These are phyloP conservation scores for Myrmecobius fasciatus DNA, from an alignment of 2,113 vertebrate genomes.

Conservation along the genomic window DNA sequence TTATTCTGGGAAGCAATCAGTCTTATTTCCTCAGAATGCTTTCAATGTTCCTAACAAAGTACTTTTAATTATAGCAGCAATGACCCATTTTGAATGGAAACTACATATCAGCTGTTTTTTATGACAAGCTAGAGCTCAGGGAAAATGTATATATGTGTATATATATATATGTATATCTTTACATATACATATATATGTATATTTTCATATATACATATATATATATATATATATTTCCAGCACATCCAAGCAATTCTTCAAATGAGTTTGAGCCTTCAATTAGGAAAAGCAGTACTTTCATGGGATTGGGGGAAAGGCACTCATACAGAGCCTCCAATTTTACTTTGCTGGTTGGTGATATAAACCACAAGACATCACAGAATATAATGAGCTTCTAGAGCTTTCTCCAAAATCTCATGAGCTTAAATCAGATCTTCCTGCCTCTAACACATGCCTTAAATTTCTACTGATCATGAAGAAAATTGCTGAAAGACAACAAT, in stretches of 20 bases:
- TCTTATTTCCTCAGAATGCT: constrained; percentile 59
- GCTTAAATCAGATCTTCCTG: constrained; percentile 59
- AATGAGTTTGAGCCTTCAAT: constrained; percentile 66
- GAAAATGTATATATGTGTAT: background rate
- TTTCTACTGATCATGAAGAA: constrained; percentile 35
- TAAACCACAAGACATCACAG: constrained; percentile 59
- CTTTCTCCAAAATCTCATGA: constrained; percentile 69
- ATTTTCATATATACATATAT: too few species aligned
- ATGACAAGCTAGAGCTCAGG: constrained; percentile 52
- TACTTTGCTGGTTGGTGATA: constrained; percentile 52
- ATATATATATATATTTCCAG: background rate
- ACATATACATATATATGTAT: too few species aligned
- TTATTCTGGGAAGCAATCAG: constrained; percentile 51
- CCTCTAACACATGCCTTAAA: constrained; percentile 47
- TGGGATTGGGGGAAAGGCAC: background rate
- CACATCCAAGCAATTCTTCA: constrained; percentile 71
- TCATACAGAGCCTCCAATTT: constrained; percentile 66
- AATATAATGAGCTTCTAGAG: constrained; percentile 71
- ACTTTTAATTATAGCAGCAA: constrained; percentile 44
- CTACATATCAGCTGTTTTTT: constrained; percentile 43
- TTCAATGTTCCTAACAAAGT: constrained; percentile 52
- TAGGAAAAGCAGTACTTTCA: constrained; percentile 39
- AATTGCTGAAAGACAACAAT: constrained; percentile 56
- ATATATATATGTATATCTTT: too few species aligned
- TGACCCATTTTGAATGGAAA: constrained; percentile 57